Base-by-base conservation (phyloP, 1,140 invertebrate genomes). In the Temnothorax longispinosus region DNA sequence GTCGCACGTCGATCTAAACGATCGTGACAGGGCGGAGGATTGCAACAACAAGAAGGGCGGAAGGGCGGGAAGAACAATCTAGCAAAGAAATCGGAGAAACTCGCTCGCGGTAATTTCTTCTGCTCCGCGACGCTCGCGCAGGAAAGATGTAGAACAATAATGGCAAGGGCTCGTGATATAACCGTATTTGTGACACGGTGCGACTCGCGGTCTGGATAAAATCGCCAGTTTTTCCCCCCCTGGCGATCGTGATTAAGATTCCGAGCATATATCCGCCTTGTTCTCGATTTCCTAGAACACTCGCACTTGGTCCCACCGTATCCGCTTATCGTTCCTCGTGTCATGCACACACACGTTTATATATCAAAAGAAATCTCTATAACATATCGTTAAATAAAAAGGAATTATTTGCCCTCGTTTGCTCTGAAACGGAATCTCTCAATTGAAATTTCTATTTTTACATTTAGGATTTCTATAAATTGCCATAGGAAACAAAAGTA, bases 241-340 rank as follows among this genome's bases (percentile, higher is more conserved):
- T 7, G n/a, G 13, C 11, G 65, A 21, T 75, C 69, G 81, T 71
- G 89, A 92, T 92, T 91, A 92, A 92, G 65, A 92, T 91, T 92
- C 86, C 85, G 35, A 85, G 85, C 86, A 85, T 90, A 89, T 87
- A 77, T 88, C 65, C 54, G 62, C 21, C 82, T 85, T 81, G 72
- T 76, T 65, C 87, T 85, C 85, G 87, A 69, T 87, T 91, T 92
- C 90, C 81, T 74, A 76, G 89, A 92, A 92, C 32, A 88, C 75
- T 78, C 86, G 76, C 85, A 69, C 87, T 89, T 76, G 60, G 47
- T 87, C 65, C 78, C 76, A 64, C 56, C 41, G 58, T 76, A 85
- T 81, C 56, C 50, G 21, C 50, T 38, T 75, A 50, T 62, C 56
- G 38, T 84, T 41, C 35, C 62, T 82, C 88, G 65, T 77, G 56